These are phyloP conservation scores for Gnatocerus cornutus DNA, from an alignment of 2,888 invertebrate genomes.

Conservation along the genomic window DNA sequence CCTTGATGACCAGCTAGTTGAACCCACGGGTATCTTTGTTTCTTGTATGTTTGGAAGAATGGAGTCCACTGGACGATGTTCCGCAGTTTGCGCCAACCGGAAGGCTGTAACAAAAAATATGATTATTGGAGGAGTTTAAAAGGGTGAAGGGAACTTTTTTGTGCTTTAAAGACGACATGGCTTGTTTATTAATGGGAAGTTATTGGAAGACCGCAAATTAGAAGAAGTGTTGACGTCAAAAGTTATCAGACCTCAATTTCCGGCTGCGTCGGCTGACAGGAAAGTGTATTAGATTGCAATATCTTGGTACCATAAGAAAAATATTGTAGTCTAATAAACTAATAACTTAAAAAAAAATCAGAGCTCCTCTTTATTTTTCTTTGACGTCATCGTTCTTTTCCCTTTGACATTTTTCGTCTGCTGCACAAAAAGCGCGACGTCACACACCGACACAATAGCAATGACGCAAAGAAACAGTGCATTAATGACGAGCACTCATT, in stretches of 20 bases:
- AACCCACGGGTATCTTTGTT: slow-evolving; percentile 96
- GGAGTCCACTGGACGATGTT: slow-evolving; percentile 98
- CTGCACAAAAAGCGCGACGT: not conserved
- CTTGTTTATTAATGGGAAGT: slow-evolving; percentile 25
- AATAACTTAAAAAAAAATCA: too few relatives aligned
- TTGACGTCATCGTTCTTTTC: slow-evolving; percentile 2
- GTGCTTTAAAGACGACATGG: slow-evolving; percentile 21
- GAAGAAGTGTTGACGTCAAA: slow-evolving; percentile 33
- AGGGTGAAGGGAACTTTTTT: slow-evolving; percentile 19
- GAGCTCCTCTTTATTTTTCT: not conserved
- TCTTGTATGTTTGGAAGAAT: slow-evolving; percentile 97
- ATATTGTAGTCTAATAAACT: too few relatives aligned
- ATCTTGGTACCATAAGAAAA: not conserved
- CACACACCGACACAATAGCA: not conserved
- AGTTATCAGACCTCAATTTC: slow-evolving; percentile 38
- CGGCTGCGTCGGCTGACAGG: slow-evolving; percentile 18
- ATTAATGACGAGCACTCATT: not conserved
- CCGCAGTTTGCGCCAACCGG: slow-evolving; percentile 94
- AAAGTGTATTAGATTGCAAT: slow-evolving; percentile 16
- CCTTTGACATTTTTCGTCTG: not conserved
- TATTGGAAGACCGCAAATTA: slow-evolving; percentile 44
- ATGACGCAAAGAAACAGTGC: not conserved
- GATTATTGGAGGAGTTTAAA: slow-evolving; percentile 2
- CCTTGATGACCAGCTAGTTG: slow-evolving; percentile 97
- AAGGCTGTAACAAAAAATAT: slow-evolving; percentile 80